Base-by-base conservation (phyloP, 2,113 vertebrate genomes). In the Probosciger aterrimus region DNA sequence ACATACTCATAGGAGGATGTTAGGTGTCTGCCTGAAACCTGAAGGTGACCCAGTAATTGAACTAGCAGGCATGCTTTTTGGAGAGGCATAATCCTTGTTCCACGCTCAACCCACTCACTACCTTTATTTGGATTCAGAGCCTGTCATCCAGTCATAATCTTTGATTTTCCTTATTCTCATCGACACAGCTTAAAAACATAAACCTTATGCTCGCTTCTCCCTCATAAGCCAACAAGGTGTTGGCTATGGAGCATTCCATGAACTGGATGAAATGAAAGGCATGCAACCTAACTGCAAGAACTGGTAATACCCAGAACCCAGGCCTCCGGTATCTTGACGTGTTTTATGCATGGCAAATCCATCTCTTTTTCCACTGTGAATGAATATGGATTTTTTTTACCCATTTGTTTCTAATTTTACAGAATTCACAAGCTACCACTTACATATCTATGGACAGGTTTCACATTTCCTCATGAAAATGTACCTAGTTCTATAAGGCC, bases 1-100 rank as follows among this genome's bases (percentile, higher is more conserved):
- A 53, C 4, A 18, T 4, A 1, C 33, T 44, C 0, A 0, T 37
- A 30, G 39, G 55, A 74, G 33, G 70, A 43, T 30, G 10, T 7
- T 25, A 33, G 22, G 4, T 55, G 5, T 59, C 65, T 71, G 39
- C 44, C 67, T 57, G 68, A 57, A 86, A 30, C 14, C 53, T 35
- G 37, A 59, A 68, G 37, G 14, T 81, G 53, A 70, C 18, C 41
- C 44, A 41, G 14, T 49, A 25, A n/a, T 11, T 47, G 44, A 39
- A 37, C 25, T 22, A 16, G 13, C 15, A 46, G 25, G n/a, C 0
- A 0, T 37, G n/a, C 19, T 68, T 35, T 46, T 22, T 18, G 41
- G 25, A 28, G 25, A 46, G 18, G 11, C 10, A 23, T 25, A 44
- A 31, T 43, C 50, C 15, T 44, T 31, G 18, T 55, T 71, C 35